A percentile compares a stretch with the other conserved stretches of the same genome.
Evolutionary conservation across 2,888 invertebrate species (phyloP).

Genomic region (Alcis repandata): DNA sequence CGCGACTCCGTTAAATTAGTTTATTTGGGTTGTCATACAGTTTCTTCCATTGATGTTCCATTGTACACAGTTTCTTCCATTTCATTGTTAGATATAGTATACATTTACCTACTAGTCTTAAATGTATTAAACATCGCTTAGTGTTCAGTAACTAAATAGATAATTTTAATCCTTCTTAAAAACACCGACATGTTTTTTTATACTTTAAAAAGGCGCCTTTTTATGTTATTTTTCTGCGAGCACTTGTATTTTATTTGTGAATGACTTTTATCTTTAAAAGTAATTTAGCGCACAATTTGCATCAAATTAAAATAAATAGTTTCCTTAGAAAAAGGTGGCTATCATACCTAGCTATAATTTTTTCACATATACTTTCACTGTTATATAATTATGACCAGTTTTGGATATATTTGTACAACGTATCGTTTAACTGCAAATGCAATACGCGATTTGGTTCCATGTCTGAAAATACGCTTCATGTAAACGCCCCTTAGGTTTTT

Average conservation of each 20-base stretch:
- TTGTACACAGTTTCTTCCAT: conserved; percentile 58
- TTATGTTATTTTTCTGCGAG: background rate
- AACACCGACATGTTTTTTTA: background rate
- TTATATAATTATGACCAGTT: too few species aligned
- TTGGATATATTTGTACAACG: too few species aligned
- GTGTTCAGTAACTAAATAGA: conserved; percentile 36
- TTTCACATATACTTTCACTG: too few species aligned
- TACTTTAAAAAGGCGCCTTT: conserved; percentile 4
- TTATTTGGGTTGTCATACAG: background rate
- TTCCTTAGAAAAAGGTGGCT: too few species aligned
- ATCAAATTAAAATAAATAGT: too few species aligned
- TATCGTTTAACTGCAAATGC: background rate
- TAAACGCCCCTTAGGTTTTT: background rate
- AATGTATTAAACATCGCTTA: conserved; percentile 54
- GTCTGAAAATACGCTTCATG: background rate
- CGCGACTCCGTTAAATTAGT: too few species aligned
- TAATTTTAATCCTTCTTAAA: background rate
- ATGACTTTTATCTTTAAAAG: background rate
- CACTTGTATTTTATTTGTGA: background rate
- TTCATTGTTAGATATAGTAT: conserved; percentile 53
- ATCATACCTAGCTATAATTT: too few species aligned
- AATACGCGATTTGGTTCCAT: background rate
- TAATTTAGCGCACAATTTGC: too few species aligned
- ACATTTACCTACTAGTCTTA: conserved; percentile 73
- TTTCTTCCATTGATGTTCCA: conserved; percentile 5